Evolutionary conservation across 2,888 invertebrate species (phyloP).

Genomic region (Neocrepidodera transversa): DNA sequence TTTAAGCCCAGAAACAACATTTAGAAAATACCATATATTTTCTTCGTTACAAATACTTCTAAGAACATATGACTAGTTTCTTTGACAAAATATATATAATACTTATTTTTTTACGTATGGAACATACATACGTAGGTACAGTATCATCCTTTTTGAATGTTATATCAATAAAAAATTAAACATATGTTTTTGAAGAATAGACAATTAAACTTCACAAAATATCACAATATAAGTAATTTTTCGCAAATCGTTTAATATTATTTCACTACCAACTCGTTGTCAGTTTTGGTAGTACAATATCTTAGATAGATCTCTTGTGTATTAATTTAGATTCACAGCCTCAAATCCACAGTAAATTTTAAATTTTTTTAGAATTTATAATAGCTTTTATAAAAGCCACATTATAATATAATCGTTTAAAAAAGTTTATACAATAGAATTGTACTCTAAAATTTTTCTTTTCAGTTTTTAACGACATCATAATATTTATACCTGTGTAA

Average conservation of each 20-base stretch:
- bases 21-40: constrained; percentile 6
- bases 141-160: neutral
- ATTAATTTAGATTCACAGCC: neutral
- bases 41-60: neutral
- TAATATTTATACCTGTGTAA: no score
- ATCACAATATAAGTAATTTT: neutral
- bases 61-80: constrained; percentile 1
- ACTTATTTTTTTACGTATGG: neutral
- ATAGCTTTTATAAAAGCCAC: no score
- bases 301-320: neutral
- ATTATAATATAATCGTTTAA: no score
- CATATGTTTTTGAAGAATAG: neutral
- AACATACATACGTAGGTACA: neutral
- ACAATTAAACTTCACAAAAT: neutral
- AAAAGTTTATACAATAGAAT: no score
- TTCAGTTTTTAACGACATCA: no score
- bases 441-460: no score
- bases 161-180: neutral
- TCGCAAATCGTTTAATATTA: neutral
- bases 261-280: neutral
- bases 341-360: neutral
- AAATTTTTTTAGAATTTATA: no score
- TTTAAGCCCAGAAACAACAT: constrained; percentile 15
- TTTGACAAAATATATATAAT: constrained; percentile 5
- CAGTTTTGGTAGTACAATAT: neutral